Percentiles rank a stretch among this genome's conserved stretches.
Conservation (phyloP, 2,797 vertebrate species). For the Pygocentrus nattereri region DNA sequence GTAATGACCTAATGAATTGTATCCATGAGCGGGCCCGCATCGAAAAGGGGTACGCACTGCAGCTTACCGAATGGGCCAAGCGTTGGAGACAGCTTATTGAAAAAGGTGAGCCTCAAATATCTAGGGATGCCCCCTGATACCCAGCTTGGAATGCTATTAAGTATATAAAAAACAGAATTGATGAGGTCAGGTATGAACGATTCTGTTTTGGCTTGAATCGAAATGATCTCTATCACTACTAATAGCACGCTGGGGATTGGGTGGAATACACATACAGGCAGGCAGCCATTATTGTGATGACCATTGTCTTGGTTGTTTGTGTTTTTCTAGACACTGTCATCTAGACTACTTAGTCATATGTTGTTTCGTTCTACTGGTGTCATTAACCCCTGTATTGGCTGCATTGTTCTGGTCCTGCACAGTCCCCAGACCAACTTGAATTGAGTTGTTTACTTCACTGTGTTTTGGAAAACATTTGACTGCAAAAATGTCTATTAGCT, state of each 20-base stretch:
- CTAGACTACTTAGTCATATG: slow-evolving; percentile 1
- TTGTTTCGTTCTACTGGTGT: not conserved
- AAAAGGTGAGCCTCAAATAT: slow-evolving; percentile 81
- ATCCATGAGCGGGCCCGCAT: slow-evolving; percentile 95
- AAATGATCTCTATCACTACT: not conserved
- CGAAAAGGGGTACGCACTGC: slow-evolving; percentile 93
- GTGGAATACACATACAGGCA: not conserved
- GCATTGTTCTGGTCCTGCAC: slow-evolving; percentile 6
- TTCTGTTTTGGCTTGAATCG: not conserved
- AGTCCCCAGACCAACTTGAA: not conserved
- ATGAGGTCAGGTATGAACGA: not conserved
- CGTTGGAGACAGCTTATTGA: slow-evolving; percentile 95
- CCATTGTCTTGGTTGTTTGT: not conserved
- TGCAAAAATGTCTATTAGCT: too few relatives aligned
- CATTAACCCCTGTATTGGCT: slow-evolving; percentile 4
- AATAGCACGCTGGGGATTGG: not conserved
- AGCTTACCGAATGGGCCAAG: slow-evolving; percentile 97
- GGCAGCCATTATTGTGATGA: not conserved
- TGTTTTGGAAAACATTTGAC: not conserved
- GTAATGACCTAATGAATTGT: slow-evolving; percentile 92
- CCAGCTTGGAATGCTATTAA: not conserved
- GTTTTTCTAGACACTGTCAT: not conserved
- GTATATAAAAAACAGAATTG: not conserved
- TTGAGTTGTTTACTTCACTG: slow-evolving; percentile 1
- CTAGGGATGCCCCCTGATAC: not conserved